Evolutionary conservation across 2,888 invertebrate species (phyloP).

Genomic region (Nemurella pictetii): DNA sequence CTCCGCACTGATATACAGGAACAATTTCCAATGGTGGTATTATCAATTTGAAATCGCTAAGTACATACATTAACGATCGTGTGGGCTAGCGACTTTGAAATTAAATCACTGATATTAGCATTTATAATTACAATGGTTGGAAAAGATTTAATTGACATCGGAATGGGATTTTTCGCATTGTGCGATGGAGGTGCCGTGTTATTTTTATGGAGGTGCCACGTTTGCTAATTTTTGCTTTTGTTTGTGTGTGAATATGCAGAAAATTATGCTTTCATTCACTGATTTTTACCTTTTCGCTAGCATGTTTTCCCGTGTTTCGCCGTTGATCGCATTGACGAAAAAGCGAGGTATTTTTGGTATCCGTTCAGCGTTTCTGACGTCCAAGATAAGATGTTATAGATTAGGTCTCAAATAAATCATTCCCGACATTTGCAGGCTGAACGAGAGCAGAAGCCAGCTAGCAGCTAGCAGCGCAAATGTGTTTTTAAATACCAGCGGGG

Average conservation of each 20-base stretch:
- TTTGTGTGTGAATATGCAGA: no score
- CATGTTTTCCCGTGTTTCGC: neutral
- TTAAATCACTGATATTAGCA: neutral
- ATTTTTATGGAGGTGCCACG: neutral
- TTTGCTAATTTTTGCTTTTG: no score
- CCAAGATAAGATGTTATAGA: neutral
- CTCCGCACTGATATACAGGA: neutral
- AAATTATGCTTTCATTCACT: no score
- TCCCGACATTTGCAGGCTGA: neutral
- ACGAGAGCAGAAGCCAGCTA: no score
- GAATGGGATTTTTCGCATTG: neutral
- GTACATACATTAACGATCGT: neutral
- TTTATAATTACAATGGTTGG: neutral
- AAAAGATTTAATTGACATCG: neutral
- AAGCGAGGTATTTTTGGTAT: neutral
- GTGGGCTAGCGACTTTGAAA: neutral
- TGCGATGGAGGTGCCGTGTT: no score
- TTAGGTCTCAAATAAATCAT: neutral
- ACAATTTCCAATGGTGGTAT: neutral
- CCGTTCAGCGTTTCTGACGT: neutral
- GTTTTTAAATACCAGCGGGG: neutral
- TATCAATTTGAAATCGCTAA: neutral
- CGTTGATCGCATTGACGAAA: neutral
- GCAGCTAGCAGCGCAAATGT: neutral
- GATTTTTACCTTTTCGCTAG: no score